Base-by-base conservation (phyloP, 1,140 invertebrate species). In the Aphelenchoides besseyi region DNA sequence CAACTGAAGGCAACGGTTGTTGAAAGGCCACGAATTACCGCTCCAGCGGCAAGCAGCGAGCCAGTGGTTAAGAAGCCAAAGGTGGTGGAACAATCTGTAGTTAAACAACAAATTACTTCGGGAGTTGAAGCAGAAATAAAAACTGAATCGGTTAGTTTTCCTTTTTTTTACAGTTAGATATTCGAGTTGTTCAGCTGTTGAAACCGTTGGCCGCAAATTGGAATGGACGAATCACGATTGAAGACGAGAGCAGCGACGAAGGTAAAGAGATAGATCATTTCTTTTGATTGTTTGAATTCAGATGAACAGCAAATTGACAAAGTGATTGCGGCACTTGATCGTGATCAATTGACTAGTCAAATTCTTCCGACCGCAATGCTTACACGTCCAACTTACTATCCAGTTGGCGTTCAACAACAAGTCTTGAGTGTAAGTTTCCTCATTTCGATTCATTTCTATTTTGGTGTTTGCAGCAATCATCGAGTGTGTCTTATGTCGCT, bases 401-500 rank as follows among this genome's bases (percentile, higher is more conserved):
- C 54, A 30, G 26, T 16, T 30, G 62, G 29, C 53, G 9, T 67
- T 75, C 72, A 41, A 67, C 70, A 33, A 73, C 18, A 71, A 73
- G 18, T 73, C 76, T 74, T n/a, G 68, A 85, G 79, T 79, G 64
- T 86, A 70, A 61, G 28, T 8, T 32, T 8, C 5, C 69, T 59
- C 5, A 16, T 37, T 35, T n/a, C 26, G 73, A 32, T 9, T 5
- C 69, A 5, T n/a, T 18, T 35, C n/a, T 5, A 64, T 26, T 74
- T 68, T 12, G 12, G 26, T 67, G 3, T 52, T 69, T 16, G 63
- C 68, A 35, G n/a, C 68, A 70, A 73, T 9, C 30, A 1, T 26
- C 68, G 1, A 26, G 18, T 26, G 29, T 18, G 1, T 54, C 71
- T 2, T 36, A 26, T n/a, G 63, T 28, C 5, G 41, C 35, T n/a